These are phyloP conservation scores for Hippoglossus stenolepis DNA, from an alignment of 2,113 vertebrate species.

Conservation along the genomic window DNA sequence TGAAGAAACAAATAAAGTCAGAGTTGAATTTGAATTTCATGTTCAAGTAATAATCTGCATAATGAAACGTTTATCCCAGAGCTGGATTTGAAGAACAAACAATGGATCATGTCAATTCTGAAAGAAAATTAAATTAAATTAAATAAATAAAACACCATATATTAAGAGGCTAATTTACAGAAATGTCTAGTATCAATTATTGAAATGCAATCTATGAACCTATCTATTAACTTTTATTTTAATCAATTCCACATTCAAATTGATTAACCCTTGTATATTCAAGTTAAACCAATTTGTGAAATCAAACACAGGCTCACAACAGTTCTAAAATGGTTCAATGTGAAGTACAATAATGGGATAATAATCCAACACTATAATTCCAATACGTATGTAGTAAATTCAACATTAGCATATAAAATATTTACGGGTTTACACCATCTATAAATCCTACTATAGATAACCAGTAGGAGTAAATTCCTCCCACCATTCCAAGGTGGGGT, in stretches of 20 bases:
- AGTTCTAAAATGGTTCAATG: neutral
- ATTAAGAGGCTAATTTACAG: neutral
- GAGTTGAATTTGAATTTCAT: neutral
- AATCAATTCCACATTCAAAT: neutral
- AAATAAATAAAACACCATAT: neutral
- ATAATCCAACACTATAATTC: neutral
- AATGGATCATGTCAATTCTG: neutral
- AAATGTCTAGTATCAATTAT: neutral
- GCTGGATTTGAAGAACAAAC: neutral
- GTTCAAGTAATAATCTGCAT: neutral
- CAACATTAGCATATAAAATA: neutral
- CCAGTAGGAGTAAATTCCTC: neutral
- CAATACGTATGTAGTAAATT: neutral
- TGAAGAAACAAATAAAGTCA: slow-evolving; percentile 24
- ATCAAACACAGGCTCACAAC: neutral
- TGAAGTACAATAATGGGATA: neutral
- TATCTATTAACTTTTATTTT: neutral
- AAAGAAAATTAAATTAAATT: neutral
- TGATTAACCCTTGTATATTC: neutral
- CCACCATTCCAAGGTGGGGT: neutral
- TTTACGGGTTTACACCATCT: too few species aligned
- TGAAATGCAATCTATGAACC: neutral
- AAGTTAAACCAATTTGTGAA: neutral
- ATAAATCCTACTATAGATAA: neutral
- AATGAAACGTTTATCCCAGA: neutral